Base-by-base conservation (phyloP, 2,888 invertebrate genomes). In the Campoplex nolae region DNA sequence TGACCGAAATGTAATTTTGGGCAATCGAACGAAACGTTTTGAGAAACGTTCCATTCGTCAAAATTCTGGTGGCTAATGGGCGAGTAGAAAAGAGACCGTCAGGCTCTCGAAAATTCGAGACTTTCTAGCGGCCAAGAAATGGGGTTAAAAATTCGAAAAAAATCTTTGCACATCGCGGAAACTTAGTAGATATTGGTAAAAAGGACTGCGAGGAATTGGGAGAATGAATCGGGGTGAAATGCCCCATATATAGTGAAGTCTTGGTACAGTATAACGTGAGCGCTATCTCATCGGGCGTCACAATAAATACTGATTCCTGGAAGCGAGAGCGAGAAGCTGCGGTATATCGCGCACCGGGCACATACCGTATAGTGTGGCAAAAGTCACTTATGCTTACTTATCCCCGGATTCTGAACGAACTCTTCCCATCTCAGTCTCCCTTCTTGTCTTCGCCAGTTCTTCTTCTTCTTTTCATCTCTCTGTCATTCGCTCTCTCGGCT, bases 281-380 rank as follows among this genome's bases (percentile, higher is more conserved):
- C 91, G 92, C 92, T 94, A 94, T 94, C 94, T 92, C 92, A 92
- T 93, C 92, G 92, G 45, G 75, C 92, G 93, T 94, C 94, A 93
- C 94, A 94, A 94, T 94, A 94, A 94, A 94, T 94, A 94, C 94
- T 92, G 93, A 94, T 94, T 94, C 94, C 91, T 93, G 94, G 94
- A 94, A 94, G 93, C 86, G 77, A 79, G 74, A 84, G 84, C 71
- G 73, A 84, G 78, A 80, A 77, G 80, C 79, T 74, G 56, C 28
- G 77, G 71, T 84, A 78, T 86, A 81, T 83, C 77, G 75, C 70
- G 65, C 78, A 77, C 73, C 71, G 48, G 51, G 73, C 75, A 73
- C 38, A 51, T 48, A 74, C 54, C 32, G 78, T 86, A 88, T 83
- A 83, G 77, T 78, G 90, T 87, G 88, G 89, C 89, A 88, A 88